Evolutionary conservation across 1,140 invertebrate genomes (phyloP).

Genomic region (Zaprionus kolodkinae): DNA sequence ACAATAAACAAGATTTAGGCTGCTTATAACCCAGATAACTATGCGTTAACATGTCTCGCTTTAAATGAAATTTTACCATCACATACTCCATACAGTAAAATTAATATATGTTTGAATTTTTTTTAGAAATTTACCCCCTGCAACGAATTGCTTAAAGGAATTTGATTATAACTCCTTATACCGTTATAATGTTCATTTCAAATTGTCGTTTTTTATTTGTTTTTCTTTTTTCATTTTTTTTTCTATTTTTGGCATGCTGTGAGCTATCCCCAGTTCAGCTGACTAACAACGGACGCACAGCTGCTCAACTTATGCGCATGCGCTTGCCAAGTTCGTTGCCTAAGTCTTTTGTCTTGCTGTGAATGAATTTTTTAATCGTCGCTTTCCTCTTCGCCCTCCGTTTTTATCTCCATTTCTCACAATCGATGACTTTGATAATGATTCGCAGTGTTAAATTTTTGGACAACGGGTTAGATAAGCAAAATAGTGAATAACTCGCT

Average conservation of each 20-base stretch:
- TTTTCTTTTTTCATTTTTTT: neutral
- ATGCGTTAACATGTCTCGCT: neutral
- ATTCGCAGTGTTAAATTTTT: slow-evolving; percentile 21
- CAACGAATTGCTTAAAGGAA: neutral
- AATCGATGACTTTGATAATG: slow-evolving; percentile 35
- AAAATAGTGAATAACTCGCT: neutral
- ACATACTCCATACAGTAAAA: neutral
- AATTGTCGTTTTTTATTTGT: neutral
- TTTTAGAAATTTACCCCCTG: neutral
- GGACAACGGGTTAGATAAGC: slow-evolving; percentile 40
- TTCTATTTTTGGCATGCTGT: slow-evolving; percentile 11
- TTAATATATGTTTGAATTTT: neutral
- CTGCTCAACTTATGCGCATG: slow-evolving; percentile 24
- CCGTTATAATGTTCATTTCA: neutral
- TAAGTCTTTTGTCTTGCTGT: slow-evolving; percentile 71
- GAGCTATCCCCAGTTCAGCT: neutral
- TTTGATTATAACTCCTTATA: neutral
- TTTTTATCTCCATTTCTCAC: slow-evolving; percentile 42
- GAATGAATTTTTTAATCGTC: slow-evolving; percentile 66
- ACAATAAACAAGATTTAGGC: neutral
- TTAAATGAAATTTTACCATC: neutral
- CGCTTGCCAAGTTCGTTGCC: slow-evolving; percentile 67
- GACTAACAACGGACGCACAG: slow-evolving; percentile 9
- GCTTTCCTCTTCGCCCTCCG: neutral
- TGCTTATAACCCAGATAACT: neutral